phyloP scores from a whole-genome alignment of 2,113 vertebrate genomes.

The Uropsilus gracilis region DNA sequence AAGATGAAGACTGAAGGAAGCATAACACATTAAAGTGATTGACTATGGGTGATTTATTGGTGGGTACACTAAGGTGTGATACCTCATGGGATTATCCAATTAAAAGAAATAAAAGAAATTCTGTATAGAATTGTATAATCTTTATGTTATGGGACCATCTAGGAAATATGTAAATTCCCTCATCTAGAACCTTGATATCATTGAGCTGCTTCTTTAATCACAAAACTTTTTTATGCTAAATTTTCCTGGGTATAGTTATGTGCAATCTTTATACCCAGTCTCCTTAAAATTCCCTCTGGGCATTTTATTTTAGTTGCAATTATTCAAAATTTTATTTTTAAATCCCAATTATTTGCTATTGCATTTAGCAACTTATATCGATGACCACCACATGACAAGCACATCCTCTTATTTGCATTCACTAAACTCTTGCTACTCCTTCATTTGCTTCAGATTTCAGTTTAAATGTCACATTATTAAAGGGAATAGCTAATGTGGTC shows the following conservation, averaged over 20 bases:
- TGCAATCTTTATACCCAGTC: not conserved
- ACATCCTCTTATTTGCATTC: not conserved
- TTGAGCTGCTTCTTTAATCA: not conserved
- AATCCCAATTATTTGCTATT: not conserved
- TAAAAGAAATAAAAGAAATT: too few relatives aligned
- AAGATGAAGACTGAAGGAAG: too few relatives aligned
- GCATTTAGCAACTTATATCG: not conserved
- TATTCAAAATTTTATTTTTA: not conserved
- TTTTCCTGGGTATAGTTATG: not conserved
- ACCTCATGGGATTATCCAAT: too few relatives aligned
- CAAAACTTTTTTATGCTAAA: not conserved
- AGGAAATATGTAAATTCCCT: not conserved
- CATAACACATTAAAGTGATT: too few relatives aligned
- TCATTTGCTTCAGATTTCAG: not conserved
- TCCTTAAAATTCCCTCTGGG: not conserved
- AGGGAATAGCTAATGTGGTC: not conserved
- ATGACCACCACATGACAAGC: not conserved
- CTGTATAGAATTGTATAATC: rapidly evolving
- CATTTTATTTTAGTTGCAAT: not conserved
- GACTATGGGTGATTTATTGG: too few relatives aligned
- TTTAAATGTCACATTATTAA: not conserved
- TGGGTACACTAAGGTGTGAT: too few relatives aligned
- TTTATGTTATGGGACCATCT: not conserved
- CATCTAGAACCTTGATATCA: not conserved
- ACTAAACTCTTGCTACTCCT: not conserved